These are phyloP conservation scores for Emydura subglobosa DNA, from an alignment of 2,113 vertebrate species.

Conservation along the genomic window DNA sequence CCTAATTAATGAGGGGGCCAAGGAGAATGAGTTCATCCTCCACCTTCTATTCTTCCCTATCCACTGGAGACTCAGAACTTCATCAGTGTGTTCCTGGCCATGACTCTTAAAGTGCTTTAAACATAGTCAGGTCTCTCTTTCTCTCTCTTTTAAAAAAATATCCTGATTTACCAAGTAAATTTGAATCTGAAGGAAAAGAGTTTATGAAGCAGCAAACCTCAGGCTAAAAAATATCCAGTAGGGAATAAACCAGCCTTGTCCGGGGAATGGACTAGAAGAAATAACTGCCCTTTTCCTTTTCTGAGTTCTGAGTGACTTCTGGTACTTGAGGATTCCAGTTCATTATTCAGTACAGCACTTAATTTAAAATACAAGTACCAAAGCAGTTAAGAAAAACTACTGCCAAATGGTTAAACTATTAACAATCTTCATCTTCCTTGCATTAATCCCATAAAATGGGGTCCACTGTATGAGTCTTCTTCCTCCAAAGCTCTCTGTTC, in stretches of 20 bases:
- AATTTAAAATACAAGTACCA: slow-evolving; percentile 33
- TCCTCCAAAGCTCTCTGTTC: no score
- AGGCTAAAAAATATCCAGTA: neutral
- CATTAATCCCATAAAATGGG: no score
- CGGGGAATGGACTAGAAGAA: neutral
- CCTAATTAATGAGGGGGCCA: neutral
- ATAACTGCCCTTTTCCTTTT: slow-evolving; percentile 27
- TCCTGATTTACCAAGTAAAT: neutral
- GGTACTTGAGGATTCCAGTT: slow-evolving; percentile 18
- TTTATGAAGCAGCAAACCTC: neutral
- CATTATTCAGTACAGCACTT: neutral
- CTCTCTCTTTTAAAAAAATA: neutral
- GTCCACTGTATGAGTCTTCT: no score
- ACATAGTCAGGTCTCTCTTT: neutral
- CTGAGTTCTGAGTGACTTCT: neutral
- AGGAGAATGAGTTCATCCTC: neutral
- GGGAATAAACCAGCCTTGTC: neutral
- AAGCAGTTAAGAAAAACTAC: neutral
- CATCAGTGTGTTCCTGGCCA: rapidly evolving
- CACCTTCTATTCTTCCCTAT: neutral
- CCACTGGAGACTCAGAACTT: neutral
- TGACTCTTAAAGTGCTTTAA: neutral
- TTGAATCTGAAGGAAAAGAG: neutral
- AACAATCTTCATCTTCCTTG: no score
- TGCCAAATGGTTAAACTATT: neutral